Percentiles rank a stretch among this genome's conserved stretches.
Evolutionary conservation across 2,888 invertebrate genomes (phyloP).

Genomic region (Callyntrura sp.): DNA sequence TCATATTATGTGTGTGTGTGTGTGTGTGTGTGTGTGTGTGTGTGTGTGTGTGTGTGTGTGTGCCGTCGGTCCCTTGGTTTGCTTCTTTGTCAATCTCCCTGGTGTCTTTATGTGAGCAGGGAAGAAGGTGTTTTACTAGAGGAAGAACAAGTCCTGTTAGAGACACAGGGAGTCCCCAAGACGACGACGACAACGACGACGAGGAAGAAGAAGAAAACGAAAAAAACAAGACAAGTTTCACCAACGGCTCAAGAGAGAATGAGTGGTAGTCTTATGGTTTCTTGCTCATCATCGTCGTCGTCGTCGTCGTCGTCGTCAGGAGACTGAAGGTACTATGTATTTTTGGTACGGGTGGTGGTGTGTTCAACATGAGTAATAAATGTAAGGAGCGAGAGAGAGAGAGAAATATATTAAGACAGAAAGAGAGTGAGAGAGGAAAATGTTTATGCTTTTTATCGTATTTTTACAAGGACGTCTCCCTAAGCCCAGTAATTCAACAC

Average conservation of each 20-base stretch:
- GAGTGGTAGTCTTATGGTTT: slow-evolving; percentile 26
- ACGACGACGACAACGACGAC: neutral
- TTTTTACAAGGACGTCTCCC: slow-evolving; percentile 20
- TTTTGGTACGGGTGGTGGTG: neutral
- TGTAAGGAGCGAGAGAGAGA: neutral
- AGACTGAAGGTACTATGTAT: neutral
- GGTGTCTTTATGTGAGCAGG: neutral
- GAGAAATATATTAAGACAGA: neutral
- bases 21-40: neutral
- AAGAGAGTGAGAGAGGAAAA: neutral
- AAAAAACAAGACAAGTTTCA: neutral
- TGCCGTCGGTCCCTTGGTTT: neutral
- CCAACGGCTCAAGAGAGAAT: neutral
- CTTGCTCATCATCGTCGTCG: slow-evolving; percentile 7
- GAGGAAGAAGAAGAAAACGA: neutral
- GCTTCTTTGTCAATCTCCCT: neutral
- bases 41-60: neutral
- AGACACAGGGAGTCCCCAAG: too few species aligned
- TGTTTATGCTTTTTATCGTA: slow-evolving; percentile 9
- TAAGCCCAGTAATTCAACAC: slow-evolving; percentile 51
- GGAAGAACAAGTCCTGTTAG: neutral
- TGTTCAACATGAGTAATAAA: slow-evolving; percentile 44
- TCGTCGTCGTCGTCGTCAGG: neutral
- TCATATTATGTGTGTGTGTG: neutral
- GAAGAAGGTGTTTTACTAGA: neutral